These are phyloP conservation scores for Tragelaphus eurycerus DNA, from an alignment of 2,797 vertebrate genomes.

Conservation along the genomic window DNA sequence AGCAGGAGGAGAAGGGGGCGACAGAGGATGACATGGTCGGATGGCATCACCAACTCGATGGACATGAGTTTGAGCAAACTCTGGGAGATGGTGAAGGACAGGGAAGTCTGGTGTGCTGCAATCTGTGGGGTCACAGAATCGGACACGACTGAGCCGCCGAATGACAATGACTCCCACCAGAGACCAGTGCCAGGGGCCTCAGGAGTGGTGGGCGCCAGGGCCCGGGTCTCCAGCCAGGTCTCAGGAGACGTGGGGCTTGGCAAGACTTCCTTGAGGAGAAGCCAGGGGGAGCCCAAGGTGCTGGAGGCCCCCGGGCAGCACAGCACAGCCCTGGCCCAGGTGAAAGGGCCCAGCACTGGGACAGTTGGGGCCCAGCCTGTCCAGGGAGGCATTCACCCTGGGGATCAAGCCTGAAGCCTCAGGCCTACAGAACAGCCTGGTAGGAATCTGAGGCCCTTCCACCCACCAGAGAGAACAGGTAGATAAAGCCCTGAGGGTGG, in stretches of 20 bases:
- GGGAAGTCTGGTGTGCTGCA: background rate
- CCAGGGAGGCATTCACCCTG: background rate
- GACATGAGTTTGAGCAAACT: background rate
- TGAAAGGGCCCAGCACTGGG: background rate
- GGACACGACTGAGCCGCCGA: background rate
- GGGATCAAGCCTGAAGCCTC: background rate
- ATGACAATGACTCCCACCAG: background rate
- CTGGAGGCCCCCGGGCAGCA: background rate
- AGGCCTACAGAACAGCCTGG: background rate
- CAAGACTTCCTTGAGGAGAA: background rate
- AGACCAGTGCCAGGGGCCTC: background rate
- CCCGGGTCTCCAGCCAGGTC: background rate
- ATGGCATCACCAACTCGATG: background rate
- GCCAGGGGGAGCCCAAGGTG: too few species aligned
- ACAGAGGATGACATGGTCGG: background rate
- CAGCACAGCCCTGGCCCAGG: background rate
- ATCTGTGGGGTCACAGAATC: background rate
- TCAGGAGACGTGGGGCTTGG: background rate
- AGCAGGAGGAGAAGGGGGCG: background rate
- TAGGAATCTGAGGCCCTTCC: background rate
- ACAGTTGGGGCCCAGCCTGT: background rate
- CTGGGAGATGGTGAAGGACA: background rate
- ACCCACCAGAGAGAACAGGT: background rate
- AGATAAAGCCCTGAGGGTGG: background rate
- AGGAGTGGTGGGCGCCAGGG: background rate